Conservation (phyloP, 2,113 vertebrate species). For the Oreochromis tanganicae region DNA sequence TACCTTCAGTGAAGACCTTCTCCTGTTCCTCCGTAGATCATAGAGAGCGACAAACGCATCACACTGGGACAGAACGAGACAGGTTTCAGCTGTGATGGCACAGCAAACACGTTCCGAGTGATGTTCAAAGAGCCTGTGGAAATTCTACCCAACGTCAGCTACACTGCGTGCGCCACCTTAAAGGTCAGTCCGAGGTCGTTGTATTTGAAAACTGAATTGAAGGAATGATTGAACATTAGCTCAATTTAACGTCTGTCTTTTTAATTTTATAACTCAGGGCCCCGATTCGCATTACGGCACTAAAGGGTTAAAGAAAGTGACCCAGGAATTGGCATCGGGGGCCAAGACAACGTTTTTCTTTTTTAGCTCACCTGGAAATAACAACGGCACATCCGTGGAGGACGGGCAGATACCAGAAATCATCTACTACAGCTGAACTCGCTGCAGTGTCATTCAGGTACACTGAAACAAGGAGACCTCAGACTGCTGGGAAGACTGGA, state of each 20-base stretch:
- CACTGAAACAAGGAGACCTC: conserved; percentile 39
- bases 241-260: background rate
- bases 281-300: conserved; percentile 94
- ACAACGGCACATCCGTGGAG: conserved; percentile 93
- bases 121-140: conserved; percentile 95
- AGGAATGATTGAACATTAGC: background rate
- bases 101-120: conserved; percentile 87
- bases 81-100: conserved; percentile 91
- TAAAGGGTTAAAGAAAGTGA: conserved; percentile 89
- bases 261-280: conserved; percentile 66
- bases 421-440: conserved; percentile 84
- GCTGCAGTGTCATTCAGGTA: background rate
- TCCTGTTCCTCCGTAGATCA: conserved; percentile 71
- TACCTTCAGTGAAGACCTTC: background rate
- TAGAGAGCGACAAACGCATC: conserved; percentile 89
- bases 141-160: conserved; percentile 86
- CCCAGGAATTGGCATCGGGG: conserved; percentile 80
- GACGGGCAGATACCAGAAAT: conserved; percentile 96
- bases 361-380: conserved; percentile 91
- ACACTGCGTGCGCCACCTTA: conserved; percentile 89
- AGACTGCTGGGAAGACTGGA: conserved; percentile 32
- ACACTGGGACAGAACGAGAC: conserved; percentile 90
- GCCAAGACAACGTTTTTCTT: conserved; percentile 92
- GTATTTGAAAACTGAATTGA: background rate
- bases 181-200: conserved; percentile 70